A percentile compares a stretch with the other conserved stretches of the same genome.
Conservation (phyloP, 2,113 vertebrate species). For the Calypte anna region DNA sequence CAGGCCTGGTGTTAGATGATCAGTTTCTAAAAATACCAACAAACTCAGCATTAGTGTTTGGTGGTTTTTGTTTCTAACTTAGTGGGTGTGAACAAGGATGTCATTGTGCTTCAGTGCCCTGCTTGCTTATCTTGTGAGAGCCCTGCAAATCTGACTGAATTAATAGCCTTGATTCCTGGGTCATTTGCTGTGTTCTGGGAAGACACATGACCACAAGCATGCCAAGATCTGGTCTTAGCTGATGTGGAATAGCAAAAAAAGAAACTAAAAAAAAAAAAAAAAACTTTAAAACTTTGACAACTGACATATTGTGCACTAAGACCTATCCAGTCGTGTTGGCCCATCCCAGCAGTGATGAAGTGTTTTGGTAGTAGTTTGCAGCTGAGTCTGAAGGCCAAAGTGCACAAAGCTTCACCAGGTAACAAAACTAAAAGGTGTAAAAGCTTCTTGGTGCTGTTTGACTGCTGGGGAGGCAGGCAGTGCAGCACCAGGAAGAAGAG, state of each 20-base stretch:
- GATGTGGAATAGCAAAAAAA: not conserved
- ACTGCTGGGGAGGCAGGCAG: not conserved
- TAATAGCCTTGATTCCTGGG: not conserved
- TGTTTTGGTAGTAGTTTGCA: not conserved
- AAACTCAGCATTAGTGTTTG: not conserved
- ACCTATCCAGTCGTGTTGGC: not conserved
- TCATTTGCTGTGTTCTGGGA: not conserved
- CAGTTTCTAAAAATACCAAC: no score
- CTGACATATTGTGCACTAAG: accelerated
- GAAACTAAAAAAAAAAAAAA: no score
- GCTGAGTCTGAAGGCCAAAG: not conserved
- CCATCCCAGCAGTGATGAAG: not conserved
- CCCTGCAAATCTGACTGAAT: not conserved
- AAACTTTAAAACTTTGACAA: not conserved
- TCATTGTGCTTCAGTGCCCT: not conserved
- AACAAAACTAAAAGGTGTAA: not conserved
- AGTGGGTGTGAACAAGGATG: not conserved
- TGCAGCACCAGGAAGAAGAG: not conserved
- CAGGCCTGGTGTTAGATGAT: not conserved
- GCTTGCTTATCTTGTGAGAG: not conserved
- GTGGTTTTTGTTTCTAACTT: not conserved
- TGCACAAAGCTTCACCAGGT: not conserved
- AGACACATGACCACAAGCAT: not conserved
- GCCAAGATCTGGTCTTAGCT: not conserved
- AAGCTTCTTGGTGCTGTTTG: not conserved